These are phyloP conservation scores for Drosophila mimetica DNA, from an alignment of 2,888 invertebrate species.

Conservation along the genomic window DNA sequence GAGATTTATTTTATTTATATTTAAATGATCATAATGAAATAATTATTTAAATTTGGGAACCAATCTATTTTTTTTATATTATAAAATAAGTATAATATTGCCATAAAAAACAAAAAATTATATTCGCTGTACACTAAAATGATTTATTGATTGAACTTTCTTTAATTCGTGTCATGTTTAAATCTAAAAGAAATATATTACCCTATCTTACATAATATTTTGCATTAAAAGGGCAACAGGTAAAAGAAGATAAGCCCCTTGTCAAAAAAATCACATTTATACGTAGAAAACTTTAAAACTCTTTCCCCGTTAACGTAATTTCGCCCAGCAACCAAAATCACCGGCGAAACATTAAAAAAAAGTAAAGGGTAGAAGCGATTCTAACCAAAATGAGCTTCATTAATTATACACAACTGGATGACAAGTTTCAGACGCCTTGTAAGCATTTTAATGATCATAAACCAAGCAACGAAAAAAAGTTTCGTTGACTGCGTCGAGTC, in stretches of 20 bases:
- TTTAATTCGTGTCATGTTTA: background rate
- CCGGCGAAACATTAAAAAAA: slow-evolving; percentile 9
- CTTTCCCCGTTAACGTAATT: slow-evolving; percentile 24
- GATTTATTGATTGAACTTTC: background rate
- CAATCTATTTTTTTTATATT: too few species aligned
- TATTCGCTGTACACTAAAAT: background rate
- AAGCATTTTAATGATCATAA: slow-evolving; percentile 60
- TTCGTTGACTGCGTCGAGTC: slow-evolving; percentile 32
- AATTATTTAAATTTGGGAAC: too few species aligned
- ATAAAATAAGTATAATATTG: background rate
- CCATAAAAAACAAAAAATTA: too few species aligned
- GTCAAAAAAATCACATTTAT: background rate
- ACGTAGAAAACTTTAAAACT: background rate
- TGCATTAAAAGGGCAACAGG: slow-evolving; percentile 4
- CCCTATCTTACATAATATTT: slow-evolving; percentile 10
- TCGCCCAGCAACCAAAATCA: slow-evolving; percentile 11
- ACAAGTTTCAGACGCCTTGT: slow-evolving; percentile 56
- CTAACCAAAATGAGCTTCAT: slow-evolving; percentile 48
- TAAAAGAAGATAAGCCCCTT: background rate
- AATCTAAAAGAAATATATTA: slow-evolving; percentile 1
- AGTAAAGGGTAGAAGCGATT: slow-evolving; percentile 26
- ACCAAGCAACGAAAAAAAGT: slow-evolving; percentile 46
- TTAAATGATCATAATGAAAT: too few species aligned
- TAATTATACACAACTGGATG: slow-evolving; percentile 66
- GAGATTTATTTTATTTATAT: too few species aligned